Percentiles rank a stretch among this genome's conserved stretches.
Conservation (phyloP, 2,888 invertebrate species). For the Rhimphoctona megacephalus region DNA sequence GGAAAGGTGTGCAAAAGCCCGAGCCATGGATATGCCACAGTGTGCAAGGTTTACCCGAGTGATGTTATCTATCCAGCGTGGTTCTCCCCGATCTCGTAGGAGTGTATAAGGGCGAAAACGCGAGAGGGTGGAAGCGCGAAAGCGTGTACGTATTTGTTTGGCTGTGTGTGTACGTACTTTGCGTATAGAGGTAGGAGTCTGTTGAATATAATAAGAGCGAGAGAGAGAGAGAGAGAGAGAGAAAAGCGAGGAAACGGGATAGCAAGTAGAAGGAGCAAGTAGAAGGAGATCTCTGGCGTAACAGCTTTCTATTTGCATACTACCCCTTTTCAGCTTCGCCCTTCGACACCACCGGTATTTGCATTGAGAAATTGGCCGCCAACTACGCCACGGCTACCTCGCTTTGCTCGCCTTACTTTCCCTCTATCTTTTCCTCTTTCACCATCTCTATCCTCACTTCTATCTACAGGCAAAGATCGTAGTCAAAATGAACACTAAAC, state of each 20-base stretch:
- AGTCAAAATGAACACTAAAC: slow-evolving; percentile 32
- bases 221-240: slow-evolving; percentile 60
- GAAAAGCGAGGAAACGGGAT: slow-evolving; percentile 60
- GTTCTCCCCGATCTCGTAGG: slow-evolving; percentile 56
- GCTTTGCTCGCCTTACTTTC: slow-evolving; percentile 71
- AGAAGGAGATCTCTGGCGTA: slow-evolving; percentile 74
- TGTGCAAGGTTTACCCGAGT: slow-evolving; percentile 58
- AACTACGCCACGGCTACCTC: slow-evolving; percentile 79
- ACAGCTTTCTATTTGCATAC: slow-evolving; percentile 84
- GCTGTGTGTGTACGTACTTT: slow-evolving; percentile 16
- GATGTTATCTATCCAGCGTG: slow-evolving; percentile 60
- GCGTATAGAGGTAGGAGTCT: slow-evolving; percentile 38
- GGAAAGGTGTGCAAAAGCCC: slow-evolving; percentile 60
- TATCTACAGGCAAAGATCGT: slow-evolving; percentile 42
- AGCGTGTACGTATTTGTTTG: slow-evolving; percentile 55
- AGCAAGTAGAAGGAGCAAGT: slow-evolving; percentile 68
- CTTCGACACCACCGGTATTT: slow-evolving; percentile 83
- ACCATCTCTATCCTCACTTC: slow-evolving; percentile 39
- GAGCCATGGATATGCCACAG: slow-evolving; percentile 30
- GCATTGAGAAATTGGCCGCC: slow-evolving; percentile 85
- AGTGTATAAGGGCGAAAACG: slow-evolving; percentile 63
- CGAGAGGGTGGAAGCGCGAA: slow-evolving; percentile 69
- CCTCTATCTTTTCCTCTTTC: slow-evolving; percentile 45
- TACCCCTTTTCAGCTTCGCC: slow-evolving; percentile 80
- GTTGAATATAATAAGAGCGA: slow-evolving; percentile 53